Evolutionary conservation across 1,140 invertebrate genomes (phyloP).

Genomic region (Rhysida immarginata): DNA sequence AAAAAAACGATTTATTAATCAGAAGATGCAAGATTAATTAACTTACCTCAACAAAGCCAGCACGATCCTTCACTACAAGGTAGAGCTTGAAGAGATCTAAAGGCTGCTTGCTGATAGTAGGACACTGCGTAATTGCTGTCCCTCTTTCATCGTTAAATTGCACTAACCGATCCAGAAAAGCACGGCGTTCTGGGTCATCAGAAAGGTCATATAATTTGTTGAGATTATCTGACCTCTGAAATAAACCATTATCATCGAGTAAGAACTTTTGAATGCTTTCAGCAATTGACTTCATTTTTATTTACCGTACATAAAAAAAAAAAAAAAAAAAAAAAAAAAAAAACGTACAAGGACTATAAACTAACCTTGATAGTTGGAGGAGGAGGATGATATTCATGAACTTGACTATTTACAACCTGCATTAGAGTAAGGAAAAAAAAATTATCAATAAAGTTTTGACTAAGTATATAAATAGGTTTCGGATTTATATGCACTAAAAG

Average conservation of each 20-base stretch:
- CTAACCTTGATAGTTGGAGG: slow-evolving; percentile 13
- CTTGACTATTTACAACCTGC: slow-evolving; percentile 82
- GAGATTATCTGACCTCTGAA: slow-evolving; percentile 47
- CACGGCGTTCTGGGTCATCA: slow-evolving; percentile 73
- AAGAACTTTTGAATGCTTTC: not conserved
- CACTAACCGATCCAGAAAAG: slow-evolving; percentile 81
- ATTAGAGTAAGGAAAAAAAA: slow-evolving; percentile 18
- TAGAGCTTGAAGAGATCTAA: slow-evolving; percentile 94
- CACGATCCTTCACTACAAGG: slow-evolving; percentile 82
- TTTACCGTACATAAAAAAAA: too few relatives aligned
- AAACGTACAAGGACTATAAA: slow-evolving; percentile 8
- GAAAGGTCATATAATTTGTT: slow-evolving; percentile 94
- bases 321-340: not conserved
- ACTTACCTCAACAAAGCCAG: slow-evolving; percentile 90
- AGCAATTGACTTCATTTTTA: slow-evolving; percentile 11
- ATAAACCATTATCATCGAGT: too few relatives aligned
- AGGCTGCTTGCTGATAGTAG: slow-evolving; percentile 93
- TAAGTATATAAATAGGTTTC: not conserved
- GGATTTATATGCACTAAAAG: not conserved
- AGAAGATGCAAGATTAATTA: too few relatives aligned
- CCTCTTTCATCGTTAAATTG: slow-evolving; percentile 85
- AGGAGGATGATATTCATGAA: slow-evolving; percentile 64
- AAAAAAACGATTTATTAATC: not conserved
- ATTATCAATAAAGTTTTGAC: not conserved
- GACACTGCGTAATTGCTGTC: slow-evolving; percentile 83